Conservation (phyloP, 1,140 invertebrate genomes). For the Oscheius sp. region DNA sequence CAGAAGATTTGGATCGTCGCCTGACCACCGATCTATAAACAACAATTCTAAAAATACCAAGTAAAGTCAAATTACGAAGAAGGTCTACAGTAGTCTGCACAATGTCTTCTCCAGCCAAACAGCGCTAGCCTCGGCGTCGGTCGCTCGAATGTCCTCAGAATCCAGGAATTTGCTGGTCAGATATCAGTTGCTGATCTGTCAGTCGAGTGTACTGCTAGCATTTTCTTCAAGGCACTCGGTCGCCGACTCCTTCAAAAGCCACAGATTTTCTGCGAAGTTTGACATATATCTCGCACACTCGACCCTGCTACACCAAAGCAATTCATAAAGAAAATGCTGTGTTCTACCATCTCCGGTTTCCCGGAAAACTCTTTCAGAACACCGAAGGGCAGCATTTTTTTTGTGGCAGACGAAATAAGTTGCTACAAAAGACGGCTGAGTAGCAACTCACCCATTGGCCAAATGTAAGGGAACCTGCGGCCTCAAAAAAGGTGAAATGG, state of each 20-base stretch:
- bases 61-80: slow-evolving; percentile 13
- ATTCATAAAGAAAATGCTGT: neutral
- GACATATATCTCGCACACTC: slow-evolving; percentile 4
- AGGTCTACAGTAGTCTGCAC: slow-evolving; percentile 3
- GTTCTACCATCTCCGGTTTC: too few species aligned
- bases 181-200: neutral
- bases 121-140: slow-evolving; percentile 29
- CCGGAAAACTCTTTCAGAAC: too few species aligned
- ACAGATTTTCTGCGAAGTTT: slow-evolving; percentile 11
- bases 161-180: slow-evolving; percentile 17
- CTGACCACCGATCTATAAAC: slow-evolving; percentile 18
- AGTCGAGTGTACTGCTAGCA: slow-evolving; percentile 21
- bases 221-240: neutral
- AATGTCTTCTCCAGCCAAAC: neutral
- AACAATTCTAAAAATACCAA: neutral
- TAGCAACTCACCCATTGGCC: too few species aligned
- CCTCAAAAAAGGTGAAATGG: slow-evolving; percentile 23
- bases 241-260: slow-evolving; percentile 1
- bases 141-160: slow-evolving; percentile 17
- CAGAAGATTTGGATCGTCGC: slow-evolving; percentile 25
- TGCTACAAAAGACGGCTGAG: slow-evolving; percentile 24
- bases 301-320: too few species aligned
- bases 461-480: neutral
- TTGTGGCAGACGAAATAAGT: slow-evolving; percentile 34
- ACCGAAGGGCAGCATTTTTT: slow-evolving; percentile 2